These are phyloP conservation scores for Capromys pilorides DNA, from an alignment of 2,797 vertebrate genomes.

Conservation along the genomic window DNA sequence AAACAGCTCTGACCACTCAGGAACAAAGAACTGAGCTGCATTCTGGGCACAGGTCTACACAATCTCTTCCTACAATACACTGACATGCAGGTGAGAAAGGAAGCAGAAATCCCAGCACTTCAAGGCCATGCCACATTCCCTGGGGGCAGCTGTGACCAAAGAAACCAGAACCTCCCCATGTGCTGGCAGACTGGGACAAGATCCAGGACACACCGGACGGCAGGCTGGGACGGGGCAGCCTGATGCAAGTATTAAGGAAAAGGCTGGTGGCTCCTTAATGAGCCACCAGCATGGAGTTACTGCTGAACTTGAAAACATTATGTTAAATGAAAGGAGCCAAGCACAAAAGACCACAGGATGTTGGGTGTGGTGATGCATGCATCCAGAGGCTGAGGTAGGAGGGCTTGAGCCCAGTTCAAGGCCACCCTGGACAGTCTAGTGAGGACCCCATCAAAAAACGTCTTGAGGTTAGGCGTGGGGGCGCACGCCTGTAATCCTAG, in stretches of 20 bases:
- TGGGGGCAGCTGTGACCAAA: not conserved
- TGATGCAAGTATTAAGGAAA: not conserved
- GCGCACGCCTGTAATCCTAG: too few species aligned
- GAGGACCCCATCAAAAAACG: not conserved
- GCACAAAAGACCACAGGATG: not conserved
- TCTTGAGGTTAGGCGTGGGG: too few species aligned
- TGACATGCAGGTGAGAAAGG: not conserved
- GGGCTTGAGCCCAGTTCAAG: not conserved
- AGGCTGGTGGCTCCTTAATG: not conserved
- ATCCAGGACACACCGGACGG: not conserved
- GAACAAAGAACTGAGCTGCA: not conserved
- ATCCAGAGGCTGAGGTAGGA: not conserved
- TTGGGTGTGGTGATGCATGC: too few species aligned
- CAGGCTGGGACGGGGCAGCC: not conserved
- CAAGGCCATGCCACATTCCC: not conserved
- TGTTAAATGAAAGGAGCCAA: not conserved
- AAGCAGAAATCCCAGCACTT: not conserved
- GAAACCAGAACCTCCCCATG: not conserved
- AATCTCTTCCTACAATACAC: not conserved
- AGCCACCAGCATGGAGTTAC: not conserved
- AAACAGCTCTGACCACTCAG: not conserved
- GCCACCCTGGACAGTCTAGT: not conserved
- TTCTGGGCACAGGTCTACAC: not conserved
- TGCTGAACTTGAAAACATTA: not conserved
- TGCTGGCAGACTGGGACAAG: not conserved